Base-by-base conservation (phyloP, 1,140 invertebrate species). In the Megalonaias nervosa region DNA sequence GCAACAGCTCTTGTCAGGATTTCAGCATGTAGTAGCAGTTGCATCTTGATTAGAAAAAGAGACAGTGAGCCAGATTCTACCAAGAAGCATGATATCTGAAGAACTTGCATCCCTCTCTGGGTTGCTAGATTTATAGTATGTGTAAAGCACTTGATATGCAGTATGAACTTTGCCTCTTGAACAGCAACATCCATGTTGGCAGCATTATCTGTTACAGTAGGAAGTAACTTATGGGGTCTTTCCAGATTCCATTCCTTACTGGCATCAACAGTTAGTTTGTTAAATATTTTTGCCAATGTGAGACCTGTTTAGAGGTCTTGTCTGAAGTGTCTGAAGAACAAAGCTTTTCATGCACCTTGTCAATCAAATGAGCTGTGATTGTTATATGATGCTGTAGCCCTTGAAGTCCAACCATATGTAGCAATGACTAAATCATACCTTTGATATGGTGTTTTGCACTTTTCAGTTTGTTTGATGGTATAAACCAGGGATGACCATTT, bases 351-450 rank as follows among this genome's bases (percentile, higher is more conserved):
- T 38, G 55, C 81, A 56, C 80, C 85, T 71, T 60, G 67, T 77
- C 56, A 66, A 87, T 67, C 69, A 75, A 85, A 70, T 87, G 82
- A 26, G 67, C 79, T 68, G 83, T 87, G 74, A 85, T 60, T 64
- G 80, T 79, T 59, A 79, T 83, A 65, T 82, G 86, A 64, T 76
- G 73, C 66, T 31, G 80, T 80, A 0, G 80, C 70, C 26, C 57
- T 71, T 19, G 74, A 85, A 31, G 85, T 85, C 83, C 82, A 85
- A 67, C 77, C 75, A 78, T 85, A 81, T 71, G 81, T 80, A 16
- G 83, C 84, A 15, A 83, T 73, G 65, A 61, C 62, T 23, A 82
- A 31, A 79, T 55, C 57, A 66, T 77, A 71, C 57, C 55, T 75
- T 69, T 70, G 55, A 60, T 26, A 67, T 19, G 66, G 75, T 56